phyloP scores from a whole-genome alignment of 2,797 vertebrate species.

The Oreochromis grahami region DNA sequence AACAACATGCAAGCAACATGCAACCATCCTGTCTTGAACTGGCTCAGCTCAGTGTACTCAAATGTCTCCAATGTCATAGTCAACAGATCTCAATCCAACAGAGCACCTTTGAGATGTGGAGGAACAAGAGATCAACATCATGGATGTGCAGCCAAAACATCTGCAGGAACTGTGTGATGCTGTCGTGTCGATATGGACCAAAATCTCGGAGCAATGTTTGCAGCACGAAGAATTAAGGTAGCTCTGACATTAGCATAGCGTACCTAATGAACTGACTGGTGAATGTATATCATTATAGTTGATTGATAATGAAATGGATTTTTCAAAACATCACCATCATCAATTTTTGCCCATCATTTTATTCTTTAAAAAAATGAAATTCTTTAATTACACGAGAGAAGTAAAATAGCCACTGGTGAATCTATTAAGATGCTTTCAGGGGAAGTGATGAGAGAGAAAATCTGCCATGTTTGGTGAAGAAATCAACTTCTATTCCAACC shows the following conservation, averaged over 20 bases:
- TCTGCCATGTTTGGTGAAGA: background rate
- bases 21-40: background rate
- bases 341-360: background rate
- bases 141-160: background rate
- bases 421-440: background rate
- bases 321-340: background rate
- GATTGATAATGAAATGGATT: background rate
- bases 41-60: background rate
- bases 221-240: background rate
- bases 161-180: background rate
- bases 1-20: slow-evolving; percentile 1
- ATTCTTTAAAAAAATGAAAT: background rate
- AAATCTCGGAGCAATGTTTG: background rate
- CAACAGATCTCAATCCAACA: background rate
- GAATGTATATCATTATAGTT: background rate
- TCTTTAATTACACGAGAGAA: background rate
- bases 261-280: background rate
- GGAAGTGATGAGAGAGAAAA: background rate
- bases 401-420: background rate
- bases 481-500: background rate
- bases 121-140: background rate
- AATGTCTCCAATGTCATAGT: background rate
- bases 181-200: background rate
- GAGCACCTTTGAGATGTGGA: background rate
- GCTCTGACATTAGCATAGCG: background rate